Evolutionary conservation across 1,140 invertebrate species (phyloP).

Genomic region (Pseudomyrmex sp.): DNA sequence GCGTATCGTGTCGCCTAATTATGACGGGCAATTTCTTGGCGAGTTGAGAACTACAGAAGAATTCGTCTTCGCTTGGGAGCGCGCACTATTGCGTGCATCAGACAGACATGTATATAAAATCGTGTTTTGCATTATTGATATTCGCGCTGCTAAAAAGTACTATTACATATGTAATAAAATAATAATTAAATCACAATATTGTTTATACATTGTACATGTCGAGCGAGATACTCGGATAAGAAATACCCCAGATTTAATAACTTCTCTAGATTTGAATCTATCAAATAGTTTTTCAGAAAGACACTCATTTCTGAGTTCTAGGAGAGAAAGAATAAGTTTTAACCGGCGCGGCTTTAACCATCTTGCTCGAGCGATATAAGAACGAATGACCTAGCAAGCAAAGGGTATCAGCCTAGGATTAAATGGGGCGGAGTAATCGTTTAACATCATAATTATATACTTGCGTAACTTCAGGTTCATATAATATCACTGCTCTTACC

Average conservation of each 20-base stretch:
- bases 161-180: too few species aligned
- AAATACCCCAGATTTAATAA: neutral
- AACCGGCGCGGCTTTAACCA: neutral
- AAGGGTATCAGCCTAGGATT: slow-evolving; percentile 63
- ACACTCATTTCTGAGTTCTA: neutral
- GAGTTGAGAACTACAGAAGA: slow-evolving; percentile 19
- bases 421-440: slow-evolving; percentile 64
- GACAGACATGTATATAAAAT: neutral
- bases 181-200: too few species aligned
- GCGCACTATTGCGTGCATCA: slow-evolving; percentile 9
- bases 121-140: neutral
- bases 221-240: too few species aligned
- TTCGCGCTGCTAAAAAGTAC: neutral
- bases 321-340: neutral
- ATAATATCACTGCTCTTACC: slow-evolving; percentile 28
- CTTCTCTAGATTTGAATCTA: neutral
- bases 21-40: slow-evolving; percentile 26
- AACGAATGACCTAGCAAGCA: slow-evolving; percentile 48
- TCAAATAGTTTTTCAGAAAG: neutral
- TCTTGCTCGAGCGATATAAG: slow-evolving; percentile 35
- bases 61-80: slow-evolving; percentile 13
- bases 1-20: slow-evolving; percentile 33
- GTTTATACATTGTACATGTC: too few species aligned
- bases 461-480: slow-evolving; percentile 48
- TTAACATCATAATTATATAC: slow-evolving; percentile 65